These are phyloP conservation scores for Festucalex cinctus DNA, from an alignment of 2,113 vertebrate species.

Conservation along the genomic window DNA sequence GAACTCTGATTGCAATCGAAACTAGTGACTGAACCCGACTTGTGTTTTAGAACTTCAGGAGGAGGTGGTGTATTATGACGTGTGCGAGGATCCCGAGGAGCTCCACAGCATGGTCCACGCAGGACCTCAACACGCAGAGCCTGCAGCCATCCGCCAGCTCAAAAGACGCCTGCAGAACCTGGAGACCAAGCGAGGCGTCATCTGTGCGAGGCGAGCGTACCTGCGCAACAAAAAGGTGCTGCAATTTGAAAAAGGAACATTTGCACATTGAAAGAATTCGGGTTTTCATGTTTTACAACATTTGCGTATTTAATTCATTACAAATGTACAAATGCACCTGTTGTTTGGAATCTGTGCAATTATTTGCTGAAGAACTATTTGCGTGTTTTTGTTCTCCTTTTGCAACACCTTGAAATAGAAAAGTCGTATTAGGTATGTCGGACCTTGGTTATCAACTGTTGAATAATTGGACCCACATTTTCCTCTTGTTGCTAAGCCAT, in stretches of 20 bases:
- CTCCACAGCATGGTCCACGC: slow-evolving; percentile 70
- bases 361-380: no score
- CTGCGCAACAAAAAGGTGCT: slow-evolving; percentile 89
- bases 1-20: background rate
- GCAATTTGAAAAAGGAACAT: background rate
- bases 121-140: slow-evolving; percentile 37
- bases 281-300: no score
- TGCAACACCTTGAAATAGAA: no score
- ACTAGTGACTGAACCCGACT: no score
- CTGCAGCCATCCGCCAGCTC: slow-evolving; percentile 64
- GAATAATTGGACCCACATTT: no score
- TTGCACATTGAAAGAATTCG: background rate
- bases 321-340: no score
- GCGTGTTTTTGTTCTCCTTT: no score
- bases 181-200: slow-evolving; percentile 82
- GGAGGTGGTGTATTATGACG: slow-evolving; percentile 94
- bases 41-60: slow-evolving; percentile 86
- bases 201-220: slow-evolving; percentile 82
- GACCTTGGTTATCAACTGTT: no score
- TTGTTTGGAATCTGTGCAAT: no score
- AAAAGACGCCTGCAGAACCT: slow-evolving; percentile 75
- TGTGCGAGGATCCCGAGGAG: slow-evolving; percentile 88
- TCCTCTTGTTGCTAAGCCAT: no score
- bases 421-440: no score
- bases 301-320: no score